Conservation (phyloP, 2,797 vertebrate genomes). For the Epinephelus awoara region DNA sequence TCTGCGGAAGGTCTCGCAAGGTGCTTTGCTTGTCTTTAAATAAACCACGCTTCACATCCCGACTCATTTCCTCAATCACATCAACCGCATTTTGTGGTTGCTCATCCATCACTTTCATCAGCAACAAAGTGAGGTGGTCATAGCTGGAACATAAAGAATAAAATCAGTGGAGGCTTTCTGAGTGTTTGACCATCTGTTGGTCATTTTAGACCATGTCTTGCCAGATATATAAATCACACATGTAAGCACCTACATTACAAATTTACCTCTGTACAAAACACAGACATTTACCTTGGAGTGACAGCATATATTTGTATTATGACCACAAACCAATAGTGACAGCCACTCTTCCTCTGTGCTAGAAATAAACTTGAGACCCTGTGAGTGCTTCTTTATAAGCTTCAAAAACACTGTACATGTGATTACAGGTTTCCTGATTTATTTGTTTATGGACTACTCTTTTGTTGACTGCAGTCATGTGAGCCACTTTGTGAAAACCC, state of each 20-base stretch:
- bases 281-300: too few relatives aligned
- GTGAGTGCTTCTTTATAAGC: too few relatives aligned
- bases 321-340: too few relatives aligned
- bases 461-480: too few relatives aligned
- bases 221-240: neutral
- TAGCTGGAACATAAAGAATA: constrained; percentile 85
- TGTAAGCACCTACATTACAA: neutral
- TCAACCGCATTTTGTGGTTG: constrained; percentile 90
- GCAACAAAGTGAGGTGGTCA: constrained; percentile 90
- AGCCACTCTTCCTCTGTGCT: too few relatives aligned
- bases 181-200: neutral
- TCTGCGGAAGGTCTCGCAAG: constrained; percentile 81
- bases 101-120: constrained; percentile 92
- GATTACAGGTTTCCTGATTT: too few relatives aligned
- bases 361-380: too few relatives aligned
- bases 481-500: too few relatives aligned
- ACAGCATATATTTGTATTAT: too few relatives aligned
- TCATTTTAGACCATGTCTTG: neutral
- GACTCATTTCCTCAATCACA: constrained; percentile 92
- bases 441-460: too few relatives aligned
- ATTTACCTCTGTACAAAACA: too few relatives aligned
- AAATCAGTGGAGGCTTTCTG: neutral
- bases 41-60: constrained; percentile 87
- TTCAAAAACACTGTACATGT: too few relatives aligned
- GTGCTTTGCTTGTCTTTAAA: constrained; percentile 86